These are phyloP conservation scores for Parnassius smintheus DNA, from an alignment of 2,888 invertebrate genomes.

Conservation along the genomic window DNA sequence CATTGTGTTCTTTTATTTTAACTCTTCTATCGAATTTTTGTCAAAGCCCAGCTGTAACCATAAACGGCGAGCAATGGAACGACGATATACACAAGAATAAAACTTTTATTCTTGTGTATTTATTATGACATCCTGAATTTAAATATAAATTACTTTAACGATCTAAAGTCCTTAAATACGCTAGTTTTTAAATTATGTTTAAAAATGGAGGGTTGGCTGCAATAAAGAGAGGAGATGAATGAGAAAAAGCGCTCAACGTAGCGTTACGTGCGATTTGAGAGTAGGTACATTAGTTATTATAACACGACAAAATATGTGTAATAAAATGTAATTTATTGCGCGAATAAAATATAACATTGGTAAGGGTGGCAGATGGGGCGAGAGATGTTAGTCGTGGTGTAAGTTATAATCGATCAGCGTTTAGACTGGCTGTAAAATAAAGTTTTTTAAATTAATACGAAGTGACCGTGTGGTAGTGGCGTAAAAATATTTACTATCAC, in stretches of 20 bases:
- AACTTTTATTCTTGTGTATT: too few species aligned
- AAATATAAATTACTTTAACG: neutral
- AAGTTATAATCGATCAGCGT: constrained; percentile 30
- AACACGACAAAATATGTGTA: constrained; percentile 83
- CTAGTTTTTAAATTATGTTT: constrained; percentile 32
- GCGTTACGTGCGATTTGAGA: constrained; percentile 78
- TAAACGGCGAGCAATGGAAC: too few species aligned
- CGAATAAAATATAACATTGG: constrained; percentile 81
- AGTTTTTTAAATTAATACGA: too few species aligned
- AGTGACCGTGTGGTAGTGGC: too few species aligned
- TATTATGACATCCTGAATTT: neutral
- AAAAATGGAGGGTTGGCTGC: constrained; percentile 48
- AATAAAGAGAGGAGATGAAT: constrained; percentile 71
- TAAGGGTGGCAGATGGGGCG: constrained; percentile 79
- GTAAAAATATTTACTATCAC: too few species aligned
- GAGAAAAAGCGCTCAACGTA: constrained; percentile 64
- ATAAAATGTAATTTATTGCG: constrained; percentile 80
- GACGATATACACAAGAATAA: too few species aligned
- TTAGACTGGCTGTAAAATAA: neutral
- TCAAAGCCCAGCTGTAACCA: too few species aligned
- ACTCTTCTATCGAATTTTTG: too few species aligned
- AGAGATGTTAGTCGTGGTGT: constrained; percentile 41
- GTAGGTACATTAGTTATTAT: constrained; percentile 82
- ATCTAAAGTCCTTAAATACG: constrained; percentile 24
- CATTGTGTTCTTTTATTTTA: too few species aligned